Evolutionary conservation across 2,797 vertebrate species (phyloP), one percentile per base, ranked within the genome.

Genomic region (Austrolebias charrua): DNA sequence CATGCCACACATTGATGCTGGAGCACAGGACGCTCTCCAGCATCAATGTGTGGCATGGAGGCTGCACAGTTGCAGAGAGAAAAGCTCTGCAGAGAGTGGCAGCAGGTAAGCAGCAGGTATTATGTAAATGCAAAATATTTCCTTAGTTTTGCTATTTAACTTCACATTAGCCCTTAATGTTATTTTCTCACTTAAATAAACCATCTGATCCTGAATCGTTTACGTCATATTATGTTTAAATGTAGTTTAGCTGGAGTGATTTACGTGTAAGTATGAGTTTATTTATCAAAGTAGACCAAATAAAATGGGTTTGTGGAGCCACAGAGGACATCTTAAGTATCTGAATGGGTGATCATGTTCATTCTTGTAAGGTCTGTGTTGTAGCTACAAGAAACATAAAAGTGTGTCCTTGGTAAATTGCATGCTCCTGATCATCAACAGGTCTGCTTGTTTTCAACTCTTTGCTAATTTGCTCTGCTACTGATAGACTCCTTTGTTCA

Each of bases 401-500:
- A 16, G 15, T 16, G 15, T 52, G 50, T 33, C 31, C 1, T 31
- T 52, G 16, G 29, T 33, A 52, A 52, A 33, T 33, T 8, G 16
- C 7, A 14, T 15, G 14, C 24, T 9, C 43, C 43, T 5, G 15
- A 45, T 45, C 44, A 9, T 45, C 44, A 16, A 31, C 15, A 29
- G 28, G 28, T 33, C 14, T 16, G 49, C 29, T 31, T 16, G 15
- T 24, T 24, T 14, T 28, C 48, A 50, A 50, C 24, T 49, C 47
- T 13, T 6, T 14, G 28, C 48, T 50, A 28, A n/a, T 52, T 31
- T 52, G 29, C 16, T 33, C 15, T 52, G 29, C 50, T 33, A 31
- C 29, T 33, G 50, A 31, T 52, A 31, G 50, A 52, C 31, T 38
- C 10, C n/a, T 54, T 40, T 40, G n/a, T 35, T 40, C 33, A 54